These are phyloP conservation scores for Agrotis exclamationis DNA, from an alignment of 2,888 invertebrate species.

Conservation along the genomic window DNA sequence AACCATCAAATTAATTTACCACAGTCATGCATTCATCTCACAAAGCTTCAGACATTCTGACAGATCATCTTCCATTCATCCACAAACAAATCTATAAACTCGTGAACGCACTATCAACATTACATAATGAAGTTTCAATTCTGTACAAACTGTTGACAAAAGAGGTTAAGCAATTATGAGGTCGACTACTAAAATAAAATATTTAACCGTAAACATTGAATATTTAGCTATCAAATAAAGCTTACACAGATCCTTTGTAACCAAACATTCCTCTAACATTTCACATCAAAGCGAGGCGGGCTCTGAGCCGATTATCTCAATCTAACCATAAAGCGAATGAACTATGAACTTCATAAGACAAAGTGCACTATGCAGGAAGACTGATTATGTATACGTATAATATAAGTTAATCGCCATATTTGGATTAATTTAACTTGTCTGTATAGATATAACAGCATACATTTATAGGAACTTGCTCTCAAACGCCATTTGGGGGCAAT, in stretches of 20 bases:
- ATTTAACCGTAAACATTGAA: neutral
- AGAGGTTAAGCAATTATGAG: neutral
- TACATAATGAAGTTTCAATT: neutral
- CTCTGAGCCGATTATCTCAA: slow-evolving; percentile 27
- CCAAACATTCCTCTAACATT: slow-evolving; percentile 24
- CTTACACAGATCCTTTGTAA: neutral
- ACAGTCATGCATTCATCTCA: no score
- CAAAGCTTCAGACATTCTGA: no score
- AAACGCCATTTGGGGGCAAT: no score
- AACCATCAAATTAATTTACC: no score
- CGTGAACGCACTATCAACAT: no score
- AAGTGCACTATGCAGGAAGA: slow-evolving; percentile 24
- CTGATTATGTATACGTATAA: slow-evolving; percentile 19
- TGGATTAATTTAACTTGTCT: slow-evolving; percentile 21
- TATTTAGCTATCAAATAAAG: slow-evolving; percentile 13
- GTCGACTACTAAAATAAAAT: neutral
- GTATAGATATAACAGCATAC: neutral
- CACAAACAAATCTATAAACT: no score
- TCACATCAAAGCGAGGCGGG: slow-evolving; percentile 31
- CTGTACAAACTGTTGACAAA: neutral
- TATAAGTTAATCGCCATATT: slow-evolving; percentile 5
- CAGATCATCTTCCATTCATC: no score
- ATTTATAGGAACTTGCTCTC: neutral
- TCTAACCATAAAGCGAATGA: slow-evolving; percentile 42
- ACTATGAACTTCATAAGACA: slow-evolving; percentile 58